phyloP scores from a whole-genome alignment of 2,113 vertebrate genomes.

The Balaeniceps rex region DNA sequence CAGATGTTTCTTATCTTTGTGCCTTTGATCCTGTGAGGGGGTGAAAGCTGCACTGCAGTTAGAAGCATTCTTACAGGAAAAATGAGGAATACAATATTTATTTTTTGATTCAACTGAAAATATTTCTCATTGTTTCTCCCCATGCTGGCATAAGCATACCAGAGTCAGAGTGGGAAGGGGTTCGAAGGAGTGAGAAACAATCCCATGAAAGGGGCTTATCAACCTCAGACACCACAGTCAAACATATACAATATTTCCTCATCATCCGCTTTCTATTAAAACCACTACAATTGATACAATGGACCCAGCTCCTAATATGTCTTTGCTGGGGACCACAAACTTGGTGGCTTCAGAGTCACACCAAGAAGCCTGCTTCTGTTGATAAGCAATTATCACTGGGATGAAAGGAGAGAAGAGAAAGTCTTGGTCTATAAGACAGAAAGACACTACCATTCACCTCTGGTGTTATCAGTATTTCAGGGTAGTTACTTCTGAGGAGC shows the following conservation, averaged over 20 bases:
- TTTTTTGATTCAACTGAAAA: slow-evolving; percentile 13
- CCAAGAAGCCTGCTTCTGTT: slow-evolving; percentile 21
- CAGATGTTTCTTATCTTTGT: not conserved
- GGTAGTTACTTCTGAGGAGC: not conserved
- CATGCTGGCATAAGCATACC: not conserved
- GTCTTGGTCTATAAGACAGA: not conserved
- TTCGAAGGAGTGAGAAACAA: slow-evolving; percentile 7
- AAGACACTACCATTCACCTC: slow-evolving; percentile 28
- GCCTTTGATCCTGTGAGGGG: not conserved
- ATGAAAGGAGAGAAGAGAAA: slow-evolving; percentile 28
- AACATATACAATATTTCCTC: not conserved
- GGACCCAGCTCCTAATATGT: not conserved
- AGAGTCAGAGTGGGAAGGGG: not conserved
- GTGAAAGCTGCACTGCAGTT: not conserved
- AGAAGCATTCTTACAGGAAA: slow-evolving; percentile 9
- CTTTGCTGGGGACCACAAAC: not conserved
- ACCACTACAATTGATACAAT: not conserved
- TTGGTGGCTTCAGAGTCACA: not conserved
- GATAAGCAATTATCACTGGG: slow-evolving; percentile 65
- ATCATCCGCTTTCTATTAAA: slow-evolving; percentile 22
- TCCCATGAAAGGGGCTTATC: not conserved
- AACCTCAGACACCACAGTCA: not conserved
- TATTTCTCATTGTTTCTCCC: not conserved
- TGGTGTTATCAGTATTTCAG: slow-evolving; percentile 13
- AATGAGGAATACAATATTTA: not conserved